Evolutionary conservation across 2,888 invertebrate species (phyloP), one percentile per base, ranked within the genome.

Genomic region (Hirtodrosophila confusa): DNA sequence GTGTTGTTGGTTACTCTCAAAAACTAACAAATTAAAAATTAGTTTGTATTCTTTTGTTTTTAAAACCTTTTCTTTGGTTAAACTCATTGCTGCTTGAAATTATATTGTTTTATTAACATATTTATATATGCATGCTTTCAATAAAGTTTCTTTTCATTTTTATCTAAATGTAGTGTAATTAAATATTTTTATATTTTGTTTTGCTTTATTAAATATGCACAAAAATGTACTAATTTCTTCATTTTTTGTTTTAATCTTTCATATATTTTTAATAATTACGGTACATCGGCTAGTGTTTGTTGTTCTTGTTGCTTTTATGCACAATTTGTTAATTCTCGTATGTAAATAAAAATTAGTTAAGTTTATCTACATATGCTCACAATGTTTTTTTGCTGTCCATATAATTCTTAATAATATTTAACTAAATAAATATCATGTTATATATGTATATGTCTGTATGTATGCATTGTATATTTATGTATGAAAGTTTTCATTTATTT

Each of bases 321-420:
- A 54, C 54, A 23, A 41, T 57, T 58, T 12, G 11, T 51, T 65
- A 40, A 56, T 63, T 71, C 40, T 65, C 33, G 48, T 62, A 37
- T 44, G 39, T 68, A 79, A 74, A 80, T 85, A 79, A 83, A 85
- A 82, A 80, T 85, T 87, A 78, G 77, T 84, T 84, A 78, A 75
- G 77, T 83, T 78, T 87, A 87, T 80, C 87, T 87, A 87, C 85
- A 83, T 77, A 75, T 85, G 75, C 80, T 86, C 77, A 80, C 80
- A 76, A 60, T 75, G 71, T 63, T 77, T 41, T 68, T 68, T 71
- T 69, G 62, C 70, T 63, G 55, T 71, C 45, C 68, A 64, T 75
- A 68, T 65, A 79, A 74, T 86, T 80, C 69, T 80, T 84, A 74
- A 73, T 79, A 79, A 80, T 76, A 76, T 68, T 78, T 72, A 82